Conservation (phyloP, 2,888 invertebrate species). For the Pomacea canaliculata region DNA sequence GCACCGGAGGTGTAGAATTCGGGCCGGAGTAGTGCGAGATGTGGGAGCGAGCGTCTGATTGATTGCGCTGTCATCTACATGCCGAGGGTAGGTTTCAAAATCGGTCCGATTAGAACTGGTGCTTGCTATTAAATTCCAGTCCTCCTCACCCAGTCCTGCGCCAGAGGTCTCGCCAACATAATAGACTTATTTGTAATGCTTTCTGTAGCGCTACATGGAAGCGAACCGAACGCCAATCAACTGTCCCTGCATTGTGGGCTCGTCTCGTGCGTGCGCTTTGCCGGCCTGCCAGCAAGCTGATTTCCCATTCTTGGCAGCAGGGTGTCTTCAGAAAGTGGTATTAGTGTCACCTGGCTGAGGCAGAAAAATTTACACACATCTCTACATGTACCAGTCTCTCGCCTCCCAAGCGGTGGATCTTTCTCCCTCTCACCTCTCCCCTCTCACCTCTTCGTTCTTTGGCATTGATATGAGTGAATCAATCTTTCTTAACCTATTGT, state of each 20-base stretch:
- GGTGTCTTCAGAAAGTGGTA: constrained; percentile 14
- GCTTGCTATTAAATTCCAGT: constrained; percentile 2
- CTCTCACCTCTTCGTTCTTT: too few relatives aligned
- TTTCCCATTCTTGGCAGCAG: constrained; percentile 17
- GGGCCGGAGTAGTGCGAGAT: too few relatives aligned
- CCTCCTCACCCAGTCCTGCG: constrained; percentile 2
- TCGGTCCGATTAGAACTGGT: constrained; percentile 12
- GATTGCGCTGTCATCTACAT: constrained; percentile 11
- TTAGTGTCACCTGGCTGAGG: constrained; percentile 19
- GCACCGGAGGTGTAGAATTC: too few relatives aligned
- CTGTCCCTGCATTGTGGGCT: constrained; percentile 6
- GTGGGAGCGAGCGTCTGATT: constrained; percentile 6
- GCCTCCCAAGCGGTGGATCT: neutral
- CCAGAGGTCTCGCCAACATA: neutral
- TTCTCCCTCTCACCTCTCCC: neutral
- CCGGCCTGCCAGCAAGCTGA: constrained; percentile 9
- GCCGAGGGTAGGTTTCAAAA: constrained; percentile 4
- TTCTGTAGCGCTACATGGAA: constrained; percentile 6
- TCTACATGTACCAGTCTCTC: neutral
- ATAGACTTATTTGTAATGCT: constrained; percentile 16
- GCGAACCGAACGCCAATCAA: constrained; percentile 19
- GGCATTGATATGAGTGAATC: too few relatives aligned
- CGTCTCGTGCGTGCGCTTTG: neutral
- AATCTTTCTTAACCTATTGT: too few relatives aligned
- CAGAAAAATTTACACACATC: too few relatives aligned